A percentile compares a stretch with the other conserved stretches of the same genome.
phyloP scores from a whole-genome alignment of 1,140 invertebrate species.

The Magallana angulata region DNA sequence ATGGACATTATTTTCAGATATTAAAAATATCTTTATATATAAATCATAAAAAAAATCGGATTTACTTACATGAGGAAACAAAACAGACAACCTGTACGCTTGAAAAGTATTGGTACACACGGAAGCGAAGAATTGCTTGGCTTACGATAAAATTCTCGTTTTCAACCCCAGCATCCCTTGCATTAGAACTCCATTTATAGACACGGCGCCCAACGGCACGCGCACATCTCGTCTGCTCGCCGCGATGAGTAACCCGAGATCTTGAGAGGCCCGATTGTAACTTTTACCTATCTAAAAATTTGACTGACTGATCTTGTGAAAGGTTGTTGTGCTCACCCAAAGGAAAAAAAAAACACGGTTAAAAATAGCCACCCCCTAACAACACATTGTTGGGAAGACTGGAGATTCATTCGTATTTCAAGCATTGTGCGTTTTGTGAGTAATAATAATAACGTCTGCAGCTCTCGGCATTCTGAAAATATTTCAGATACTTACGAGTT shows the following conservation, averaged over 20 bases:
- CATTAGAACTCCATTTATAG: conserved; percentile 29
- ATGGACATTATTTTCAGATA: no score
- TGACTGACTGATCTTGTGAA: neutral
- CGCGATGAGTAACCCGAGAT: conserved; percentile 30
- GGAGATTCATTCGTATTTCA: neutral
- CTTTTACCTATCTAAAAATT: conserved; percentile 32
- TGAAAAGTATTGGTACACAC: conserved; percentile 8
- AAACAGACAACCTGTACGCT: conserved; percentile 19
- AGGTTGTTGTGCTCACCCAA: conserved; percentile 21
- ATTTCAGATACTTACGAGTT: conserved; percentile 17
- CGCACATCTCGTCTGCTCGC: conserved; percentile 7
- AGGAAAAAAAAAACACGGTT: neutral
- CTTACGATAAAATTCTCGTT: conserved; percentile 34
- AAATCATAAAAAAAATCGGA: neutral
- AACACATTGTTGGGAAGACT: conserved; percentile 20
- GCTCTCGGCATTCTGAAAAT: conserved; percentile 2
- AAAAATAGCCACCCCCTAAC: neutral
- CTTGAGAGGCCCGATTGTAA: conserved; percentile 25
- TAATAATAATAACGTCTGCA: conserved; percentile 25
- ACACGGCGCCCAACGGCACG: conserved; percentile 2
- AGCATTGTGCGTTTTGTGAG: conserved; percentile 30
- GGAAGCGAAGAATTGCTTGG: neutral
- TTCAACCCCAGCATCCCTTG: conserved; percentile 9
- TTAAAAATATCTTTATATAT: neutral
- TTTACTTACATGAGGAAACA: conserved; percentile 25